These are phyloP conservation scores for Hemiprocne comata DNA, from an alignment of 2,113 vertebrate species.

Conservation along the genomic window DNA sequence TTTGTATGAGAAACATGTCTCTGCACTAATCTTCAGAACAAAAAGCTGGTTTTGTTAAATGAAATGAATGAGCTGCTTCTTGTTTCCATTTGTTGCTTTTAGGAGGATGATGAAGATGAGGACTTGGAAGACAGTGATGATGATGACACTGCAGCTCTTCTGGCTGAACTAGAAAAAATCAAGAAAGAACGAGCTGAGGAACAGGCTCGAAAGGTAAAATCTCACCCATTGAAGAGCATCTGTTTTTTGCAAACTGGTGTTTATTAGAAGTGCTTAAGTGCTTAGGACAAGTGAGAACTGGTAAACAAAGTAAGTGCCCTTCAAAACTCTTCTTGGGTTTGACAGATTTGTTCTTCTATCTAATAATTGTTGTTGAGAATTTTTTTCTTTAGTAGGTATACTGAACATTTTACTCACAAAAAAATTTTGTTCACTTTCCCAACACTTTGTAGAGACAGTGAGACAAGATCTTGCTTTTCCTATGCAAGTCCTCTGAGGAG, in stretches of 20 bases:
- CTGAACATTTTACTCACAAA: neutral
- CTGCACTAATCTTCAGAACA: neutral
- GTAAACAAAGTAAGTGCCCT: neutral
- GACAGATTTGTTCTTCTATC: neutral
- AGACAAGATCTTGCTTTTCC: neutral
- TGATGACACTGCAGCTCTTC: conserved; percentile 93
- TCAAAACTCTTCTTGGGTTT: neutral
- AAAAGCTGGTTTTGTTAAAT: neutral
- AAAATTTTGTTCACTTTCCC: neutral
- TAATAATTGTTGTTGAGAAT: neutral
- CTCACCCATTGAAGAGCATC: neutral
- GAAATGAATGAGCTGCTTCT: neutral
- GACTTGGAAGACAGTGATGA: conserved; percentile 94
- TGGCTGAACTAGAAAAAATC: conserved; percentile 96
- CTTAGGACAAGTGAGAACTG: neutral
- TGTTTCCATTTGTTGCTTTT: neutral
- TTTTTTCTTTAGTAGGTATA: neutral
- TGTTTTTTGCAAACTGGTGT: neutral
- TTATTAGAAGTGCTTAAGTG: neutral
- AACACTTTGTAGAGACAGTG: neutral
- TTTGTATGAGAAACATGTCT: neutral
- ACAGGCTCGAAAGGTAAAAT: conserved; percentile 90
- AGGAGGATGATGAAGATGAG: conserved; percentile 86
- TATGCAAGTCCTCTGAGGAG: neutral
- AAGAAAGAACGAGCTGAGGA: conserved; percentile 98